Evolutionary conservation across 30 jellyfish, hydroid and myxozoan genomes (phyloP), one percentile per base, ranked within the genome.

Genomic region (Turritopsis dohrnii): DNA sequence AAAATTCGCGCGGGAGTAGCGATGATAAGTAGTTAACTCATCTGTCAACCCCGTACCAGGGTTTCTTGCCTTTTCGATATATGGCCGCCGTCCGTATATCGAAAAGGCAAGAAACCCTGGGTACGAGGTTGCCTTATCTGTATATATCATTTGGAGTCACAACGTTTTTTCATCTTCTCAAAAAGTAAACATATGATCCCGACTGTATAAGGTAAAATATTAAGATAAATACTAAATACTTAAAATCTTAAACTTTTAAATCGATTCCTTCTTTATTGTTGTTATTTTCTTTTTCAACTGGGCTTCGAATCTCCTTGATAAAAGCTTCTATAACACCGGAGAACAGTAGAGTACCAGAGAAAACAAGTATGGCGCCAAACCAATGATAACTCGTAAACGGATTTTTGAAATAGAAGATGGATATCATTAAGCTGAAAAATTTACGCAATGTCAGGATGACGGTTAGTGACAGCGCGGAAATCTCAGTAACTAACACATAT

Each of bases 371-470:
- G 18, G 98, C 83, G 1, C 98, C 98, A 9, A 86, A 29, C 98
- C 98, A 93, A 83, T 93, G 98, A 79, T 84, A 93, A 4, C 76
- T 21, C 0, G 98, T 88, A 85, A 93, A 93, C 25, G 96, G 94
- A 54, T 93, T 93, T 79, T 72, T 60, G 81, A 93, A 93, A 52
- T 88, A 93, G 77, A 76, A 66, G n/a, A 93, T 85, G 17, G 98
- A 93, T 21, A 88, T 79, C n/a, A 88, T 41, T 18, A 93, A 79
- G 53, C 98, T 93, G 24, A 93, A 17, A 85, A 93, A 93, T 71
- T 89, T 88, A 29, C 98, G 82, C 77, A 93, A 66, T 3, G 98
- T 93, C 52, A 89, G 60, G 54, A 93, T 86, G 71, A 93, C 85
- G 18, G 98, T 93, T 1, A 93, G 95, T 7, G 96, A 81, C 65